A percentile compares a stretch with the other conserved stretches of the same genome.
Evolutionary conservation across 1,140 invertebrate species (phyloP).

Genomic region (Goniozus legneri): DNA sequence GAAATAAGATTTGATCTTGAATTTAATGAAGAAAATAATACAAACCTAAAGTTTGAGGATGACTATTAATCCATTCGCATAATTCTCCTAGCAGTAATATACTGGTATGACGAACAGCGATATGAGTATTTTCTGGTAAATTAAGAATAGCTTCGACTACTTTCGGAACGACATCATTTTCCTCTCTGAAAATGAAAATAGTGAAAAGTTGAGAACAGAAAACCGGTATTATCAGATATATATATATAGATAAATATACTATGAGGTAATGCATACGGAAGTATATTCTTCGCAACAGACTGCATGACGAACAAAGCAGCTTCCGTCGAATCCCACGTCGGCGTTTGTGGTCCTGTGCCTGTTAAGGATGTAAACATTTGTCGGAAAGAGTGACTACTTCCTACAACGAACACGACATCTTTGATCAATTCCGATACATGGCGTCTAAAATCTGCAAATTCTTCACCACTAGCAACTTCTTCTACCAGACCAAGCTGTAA

Average conservation of each 20-base stretch:
- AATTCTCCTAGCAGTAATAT: slow-evolving; percentile 88
- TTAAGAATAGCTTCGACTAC: slow-evolving; percentile 87
- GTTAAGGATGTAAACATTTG: slow-evolving; percentile 79
- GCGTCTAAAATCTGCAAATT: slow-evolving; percentile 78
- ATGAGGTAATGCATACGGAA: slow-evolving; percentile 73
- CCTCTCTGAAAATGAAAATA: slow-evolving; percentile 62
- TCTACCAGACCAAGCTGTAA: slow-evolving; percentile 79
- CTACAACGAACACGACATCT: slow-evolving; percentile 96
- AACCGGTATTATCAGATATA: background rate
- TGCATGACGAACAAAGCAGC: slow-evolving; percentile 96
- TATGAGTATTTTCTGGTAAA: slow-evolving; percentile 79
- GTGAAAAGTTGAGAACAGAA: background rate
- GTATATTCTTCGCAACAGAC: slow-evolving; percentile 90
- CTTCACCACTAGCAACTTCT: slow-evolving; percentile 57
- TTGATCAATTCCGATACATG: slow-evolving; percentile 92
- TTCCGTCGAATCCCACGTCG: slow-evolving; percentile 89
- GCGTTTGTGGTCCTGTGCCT: slow-evolving; percentile 39
- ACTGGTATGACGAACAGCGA: slow-evolving; percentile 85
- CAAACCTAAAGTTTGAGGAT: slow-evolving; percentile 71
- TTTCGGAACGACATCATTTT: slow-evolving; percentile 88
- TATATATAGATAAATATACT: background rate
- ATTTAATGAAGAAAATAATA: background rate
- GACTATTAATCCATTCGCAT: slow-evolving; percentile 91
- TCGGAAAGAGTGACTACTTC: slow-evolving; percentile 85
- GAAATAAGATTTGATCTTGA: background rate